Base-by-base conservation (phyloP, 2,113 vertebrate genomes). In the Microcebus jonahi region DNA sequence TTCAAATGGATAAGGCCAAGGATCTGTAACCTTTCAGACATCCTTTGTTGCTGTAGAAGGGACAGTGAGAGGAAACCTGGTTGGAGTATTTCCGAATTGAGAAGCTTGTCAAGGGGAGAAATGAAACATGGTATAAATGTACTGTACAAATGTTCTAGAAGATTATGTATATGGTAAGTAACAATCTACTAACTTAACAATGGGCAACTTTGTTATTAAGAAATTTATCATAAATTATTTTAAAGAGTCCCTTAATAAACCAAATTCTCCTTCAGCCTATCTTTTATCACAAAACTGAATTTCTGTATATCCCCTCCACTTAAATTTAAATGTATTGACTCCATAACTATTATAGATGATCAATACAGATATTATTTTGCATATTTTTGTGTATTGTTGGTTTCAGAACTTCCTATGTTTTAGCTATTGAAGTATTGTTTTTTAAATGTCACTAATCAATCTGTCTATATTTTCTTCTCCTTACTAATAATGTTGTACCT, bases 251-350 rank as follows among this genome's bases (percentile, higher is more conserved):
- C 5, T 59, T 83, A 93, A 42, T 89, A 68, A 83, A 91, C 71
- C 45, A 87, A 73, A 61, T 84, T 63, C 53, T 55, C 4, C 1
- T 96, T 93, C 18, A 55, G 18, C 12, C 83, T 76, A 59, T 76
- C 53, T 80, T 93, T 90, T 71, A 65, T 90, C 81, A 34, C 57
- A 86, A 86, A 77, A n/a, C 79, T 79, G 50, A 61, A 68, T 77
- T 67, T 92, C 50, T 93, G 0, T 84, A 10, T 77, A 53, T 71
- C 79, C 65, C 27, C 45, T 63, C 85, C 63, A 79, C 29, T 89
- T 85, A 90, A 79, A 29, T 89, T 79, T 85, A 84, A 53, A 25
- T 31, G 36, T 39, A 31, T 25, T 76, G 34, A 77, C 21, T 70
- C 68, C 50, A 12, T 82, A 21, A 50, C 59, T 90, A 3, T 65